Evolutionary conservation across 92 coral and sea anemone species (phyloP), one percentile per base, ranked within the genome.

Genomic region (Paramuricea clavata): DNA sequence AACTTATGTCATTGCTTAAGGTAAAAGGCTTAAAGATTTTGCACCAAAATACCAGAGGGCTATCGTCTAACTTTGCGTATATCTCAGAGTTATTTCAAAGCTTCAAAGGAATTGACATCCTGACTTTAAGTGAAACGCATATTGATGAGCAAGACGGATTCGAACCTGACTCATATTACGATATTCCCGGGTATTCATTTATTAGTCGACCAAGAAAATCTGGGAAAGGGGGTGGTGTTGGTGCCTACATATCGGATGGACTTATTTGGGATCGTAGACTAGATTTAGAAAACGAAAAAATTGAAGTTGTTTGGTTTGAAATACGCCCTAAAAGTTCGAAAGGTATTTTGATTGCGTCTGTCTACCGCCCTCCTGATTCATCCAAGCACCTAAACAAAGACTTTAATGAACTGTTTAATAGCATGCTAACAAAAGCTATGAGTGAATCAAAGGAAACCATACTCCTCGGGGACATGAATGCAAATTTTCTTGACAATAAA

Each of bases 221-320:
- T 30, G 89, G 83, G 21, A 76, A 86, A 68, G 85, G 89, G 34
- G 85, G 89, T 5, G 89, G 89, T 30, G 85, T 86, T 77, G 89
- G 89, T 22, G 89, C 64, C 44, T 57, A 86, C 69, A 76, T 86
- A 35, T 77, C 85, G 47, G 35, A 74, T 19, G 28, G 32, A 1
- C 21, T 74, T 13, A 74, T 39, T 22, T 74, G 81, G 61, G 60
- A 74, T 42, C 81, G 81, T 9, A 74, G 81, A 47, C 59, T 39
- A 9, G 81, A 74, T 74, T 74, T 74, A 27, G 81, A 74, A 42
- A 42, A 74, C 23, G 59, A 42, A n/a, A 47, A 47, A 1, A 42
- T 43, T 5, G 61, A 74, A 44, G n/a, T n/a, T n/a, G n/a, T n/a
- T n/a, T n/a, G n/a, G n/a, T n/a, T n/a, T n/a, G n/a, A n/a, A n/a